Base-by-base conservation (phyloP, 2,113 vertebrate genomes). In the Hypocryptadius cinnamomeus region DNA sequence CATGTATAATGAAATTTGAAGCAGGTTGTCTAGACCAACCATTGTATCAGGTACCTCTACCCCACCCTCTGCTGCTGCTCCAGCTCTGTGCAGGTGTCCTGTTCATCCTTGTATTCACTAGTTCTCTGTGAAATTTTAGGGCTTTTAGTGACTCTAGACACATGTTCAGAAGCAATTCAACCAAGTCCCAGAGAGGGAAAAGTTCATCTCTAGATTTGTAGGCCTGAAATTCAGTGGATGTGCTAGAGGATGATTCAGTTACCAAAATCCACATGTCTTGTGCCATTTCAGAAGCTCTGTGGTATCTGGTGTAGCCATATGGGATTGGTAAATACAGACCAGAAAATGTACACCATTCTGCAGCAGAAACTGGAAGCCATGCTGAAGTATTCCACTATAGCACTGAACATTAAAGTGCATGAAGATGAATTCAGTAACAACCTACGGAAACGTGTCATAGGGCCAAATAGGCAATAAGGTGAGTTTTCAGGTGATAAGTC, bases 161-260 rank as follows among this genome's bases (percentile, higher is more conserved):
- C 12, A 10, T 3, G 0, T 8, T 22, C 21, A 74, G 30, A 59
- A 37, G 6, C 3, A 76, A 71, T 45, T 64, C 7, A 51, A 12
- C 4, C 5, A 44, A 72, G 3, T 3, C 8, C 5, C 25, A 53
- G 23, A 56, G 17, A 0, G 0, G 33, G 8, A 64, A 18, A 12
- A 27, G 14, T 31, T 60, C 3, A 31, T 21, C 2, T 54, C 20
- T 44, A 33, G 21, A 33, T 64, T 16, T 47, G 3, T 15, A 33
- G 31, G 4, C 19, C 27, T 68, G 57, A 60, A 87, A 72, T 65
- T 33, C 22, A 4, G 9, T 39, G 5, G 8, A 65, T 48, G 22
- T 19, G 4, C 6, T 57, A 56, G 5, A 59, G 25, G 17, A 63
- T 45, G 8, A 59, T 31, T 70, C 13, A 10, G 9, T 48, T 63